These are phyloP conservation scores for Rotaria socialis DNA, from an alignment of 2,888 invertebrate species.

Conservation along the genomic window DNA sequence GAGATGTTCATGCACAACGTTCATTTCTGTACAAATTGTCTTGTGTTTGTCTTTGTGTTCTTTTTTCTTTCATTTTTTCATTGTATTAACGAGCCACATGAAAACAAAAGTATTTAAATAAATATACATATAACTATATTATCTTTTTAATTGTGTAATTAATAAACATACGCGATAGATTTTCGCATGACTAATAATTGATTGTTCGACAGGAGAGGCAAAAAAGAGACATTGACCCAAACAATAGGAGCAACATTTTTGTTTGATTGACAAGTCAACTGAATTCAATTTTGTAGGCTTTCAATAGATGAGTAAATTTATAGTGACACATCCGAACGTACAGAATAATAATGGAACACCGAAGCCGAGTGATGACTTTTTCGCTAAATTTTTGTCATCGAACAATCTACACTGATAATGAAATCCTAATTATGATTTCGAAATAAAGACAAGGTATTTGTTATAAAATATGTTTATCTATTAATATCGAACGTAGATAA, in stretches of 20 bases:
- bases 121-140: not conserved
- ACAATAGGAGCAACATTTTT: not conserved
- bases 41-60: not conserved
- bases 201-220: not conserved
- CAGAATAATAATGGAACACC: no score
- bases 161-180: not conserved
- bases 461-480: no score
- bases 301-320: no score
- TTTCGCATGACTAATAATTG: not conserved
- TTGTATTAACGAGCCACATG: not conserved
- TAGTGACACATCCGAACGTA: no score
- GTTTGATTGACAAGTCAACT: no score
- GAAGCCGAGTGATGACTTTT: no score
- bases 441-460: no score
- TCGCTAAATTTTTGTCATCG: no score
- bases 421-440: no score
- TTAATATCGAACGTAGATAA: no score
- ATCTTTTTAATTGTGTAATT: not conserved
- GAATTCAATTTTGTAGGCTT: no score
- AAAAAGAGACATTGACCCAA: not conserved
- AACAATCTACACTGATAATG: no score
- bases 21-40: conserved; percentile 27
- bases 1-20: conserved; percentile 36
- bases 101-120: not conserved
- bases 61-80: not conserved